A percentile compares a stretch with the other conserved stretches of the same genome.
These are phyloP conservation scores for Scomber japonicus DNA, from an alignment of 2,113 vertebrate species.

Conservation along the genomic window DNA sequence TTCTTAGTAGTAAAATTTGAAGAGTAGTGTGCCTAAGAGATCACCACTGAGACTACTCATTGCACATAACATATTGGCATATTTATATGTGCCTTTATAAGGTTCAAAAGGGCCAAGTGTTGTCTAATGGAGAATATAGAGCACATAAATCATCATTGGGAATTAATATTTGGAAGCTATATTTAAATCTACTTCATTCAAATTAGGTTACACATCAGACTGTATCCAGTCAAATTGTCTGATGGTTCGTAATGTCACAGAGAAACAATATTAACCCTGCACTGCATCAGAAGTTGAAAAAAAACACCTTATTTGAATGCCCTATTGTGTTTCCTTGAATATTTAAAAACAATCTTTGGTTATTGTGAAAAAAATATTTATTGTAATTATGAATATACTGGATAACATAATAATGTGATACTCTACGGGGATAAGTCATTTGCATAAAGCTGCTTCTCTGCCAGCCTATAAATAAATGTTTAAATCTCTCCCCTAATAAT, in stretches of 20 bases:
- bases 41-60: slow-evolving; percentile 74
- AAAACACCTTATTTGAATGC: not conserved
- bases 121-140: not conserved
- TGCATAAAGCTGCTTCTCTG: slow-evolving; percentile 54
- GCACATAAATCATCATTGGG: not conserved
- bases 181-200: not conserved
- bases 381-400: not conserved
- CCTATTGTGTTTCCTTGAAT: not conserved
- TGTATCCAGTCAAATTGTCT: not conserved
- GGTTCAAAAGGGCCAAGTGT: not conserved
- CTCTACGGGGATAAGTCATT: not conserved
- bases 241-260: not conserved
- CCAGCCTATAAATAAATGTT: slow-evolving; percentile 78
- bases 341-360: not conserved
- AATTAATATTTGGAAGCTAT: not conserved
- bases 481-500: slow-evolving; percentile 77
- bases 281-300: not conserved
- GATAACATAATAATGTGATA: not conserved
- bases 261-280: not conserved
- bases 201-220: not conserved
- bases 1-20: slow-evolving; percentile 68
- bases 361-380: not conserved
- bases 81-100: not conserved
- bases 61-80: slow-evolving; percentile 22
- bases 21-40: slow-evolving; percentile 71